phyloP scores from a whole-genome alignment of 1,140 invertebrate genomes.

The Drosophila rhopaloa region DNA sequence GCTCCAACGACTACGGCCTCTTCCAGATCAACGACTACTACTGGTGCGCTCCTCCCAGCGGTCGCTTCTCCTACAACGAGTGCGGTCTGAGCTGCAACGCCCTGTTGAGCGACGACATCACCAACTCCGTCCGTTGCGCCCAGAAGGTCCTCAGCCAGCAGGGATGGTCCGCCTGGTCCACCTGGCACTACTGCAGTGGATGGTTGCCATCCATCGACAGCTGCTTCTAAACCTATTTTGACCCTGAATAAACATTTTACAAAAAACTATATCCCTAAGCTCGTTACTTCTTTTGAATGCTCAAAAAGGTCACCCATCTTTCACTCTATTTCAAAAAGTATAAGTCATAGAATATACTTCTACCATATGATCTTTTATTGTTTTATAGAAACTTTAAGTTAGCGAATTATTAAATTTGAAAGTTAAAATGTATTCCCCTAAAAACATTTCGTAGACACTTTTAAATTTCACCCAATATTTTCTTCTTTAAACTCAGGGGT shows the following conservation, averaged over 20 bases:
- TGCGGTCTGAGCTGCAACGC: conserved; percentile 56
- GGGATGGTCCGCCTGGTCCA: conserved; percentile 76
- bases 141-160: conserved; percentile 65
- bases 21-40: conserved; percentile 81
- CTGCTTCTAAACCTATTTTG: conserved; percentile 46
- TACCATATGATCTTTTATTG: too few relatives aligned
- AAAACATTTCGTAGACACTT: neutral
- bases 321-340: too few relatives aligned
- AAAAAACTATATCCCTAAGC: neutral
- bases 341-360: too few relatives aligned
- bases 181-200: conserved; percentile 66
- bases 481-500: neutral
- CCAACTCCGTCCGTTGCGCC: conserved; percentile 65
- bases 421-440: neutral
- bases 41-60: conserved; percentile 69
- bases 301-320: too few relatives aligned
- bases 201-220: conserved; percentile 65
- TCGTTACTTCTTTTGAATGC: neutral
- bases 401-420: too few relatives aligned
- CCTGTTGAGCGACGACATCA: conserved; percentile 65
- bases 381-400: too few relatives aligned
- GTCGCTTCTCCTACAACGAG: conserved; percentile 67
- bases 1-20: conserved; percentile 74
- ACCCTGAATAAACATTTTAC: conserved; percentile 16
- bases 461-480: neutral